Evolutionary conservation across 1,140 invertebrate genomes (phyloP).

Genomic region (Cyrtorhinus lividipennis): DNA sequence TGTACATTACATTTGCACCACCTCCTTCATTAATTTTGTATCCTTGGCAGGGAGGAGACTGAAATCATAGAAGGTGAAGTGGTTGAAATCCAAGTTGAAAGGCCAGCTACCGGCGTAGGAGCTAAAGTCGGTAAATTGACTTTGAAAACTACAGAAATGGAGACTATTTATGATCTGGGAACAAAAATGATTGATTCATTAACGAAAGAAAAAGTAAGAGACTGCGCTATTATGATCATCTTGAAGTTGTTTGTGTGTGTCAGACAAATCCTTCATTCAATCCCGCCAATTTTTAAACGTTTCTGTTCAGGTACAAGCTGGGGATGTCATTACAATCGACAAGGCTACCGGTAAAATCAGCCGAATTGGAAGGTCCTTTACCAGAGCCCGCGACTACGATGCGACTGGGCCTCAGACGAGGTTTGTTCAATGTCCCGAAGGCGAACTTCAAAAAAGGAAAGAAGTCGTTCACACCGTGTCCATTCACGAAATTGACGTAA

Average conservation of each 20-base stretch:
- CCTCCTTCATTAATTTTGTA: too few relatives aligned
- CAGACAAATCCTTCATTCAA: too few relatives aligned
- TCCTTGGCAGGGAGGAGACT: conserved; percentile 65
- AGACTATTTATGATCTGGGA: conserved; percentile 96
- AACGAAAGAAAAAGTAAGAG: conserved; percentile 78
- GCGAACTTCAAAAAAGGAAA: conserved; percentile 96
- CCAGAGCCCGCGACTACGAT: conserved; percentile 91
- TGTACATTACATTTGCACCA: conserved; percentile 1
- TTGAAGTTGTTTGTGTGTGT: background rate
- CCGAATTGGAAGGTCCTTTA: conserved; percentile 86
- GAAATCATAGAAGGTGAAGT: conserved; percentile 99
- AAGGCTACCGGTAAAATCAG: conserved; percentile 96
- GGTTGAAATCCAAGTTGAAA: conserved; percentile 91
- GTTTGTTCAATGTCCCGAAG: conserved; percentile 94
- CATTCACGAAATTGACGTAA: conserved; percentile 97
- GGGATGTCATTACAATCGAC: conserved; percentile 95
- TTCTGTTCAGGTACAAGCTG: conserved; percentile 72
- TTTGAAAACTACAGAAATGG: conserved; percentile 98
- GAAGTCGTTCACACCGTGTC: conserved; percentile 95
- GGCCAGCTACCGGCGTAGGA: conserved; percentile 79
- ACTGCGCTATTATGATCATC: background rate
- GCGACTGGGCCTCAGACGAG: conserved; percentile 80
- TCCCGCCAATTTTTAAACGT: too few relatives aligned
- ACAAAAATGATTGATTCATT: conserved; percentile 97
- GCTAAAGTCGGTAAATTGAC: conserved; percentile 83